Conservation (phyloP, 2,888 invertebrate species). For the Alentia gelatinosa region DNA sequence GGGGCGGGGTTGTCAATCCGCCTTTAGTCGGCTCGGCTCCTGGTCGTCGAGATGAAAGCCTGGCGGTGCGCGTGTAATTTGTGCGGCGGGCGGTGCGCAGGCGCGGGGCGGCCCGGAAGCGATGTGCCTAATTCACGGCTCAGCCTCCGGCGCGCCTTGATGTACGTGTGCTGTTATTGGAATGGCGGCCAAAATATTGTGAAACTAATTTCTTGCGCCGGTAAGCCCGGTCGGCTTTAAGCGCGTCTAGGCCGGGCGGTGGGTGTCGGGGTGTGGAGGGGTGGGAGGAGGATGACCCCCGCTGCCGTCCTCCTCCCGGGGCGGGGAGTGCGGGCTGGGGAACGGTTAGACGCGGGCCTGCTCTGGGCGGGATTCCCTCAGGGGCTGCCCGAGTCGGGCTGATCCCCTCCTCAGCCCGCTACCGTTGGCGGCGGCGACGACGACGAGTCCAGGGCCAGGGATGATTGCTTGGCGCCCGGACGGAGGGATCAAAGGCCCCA, state of each 20-base stretch:
- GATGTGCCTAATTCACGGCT: constrained; percentile 45
- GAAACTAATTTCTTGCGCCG: constrained; percentile 50
- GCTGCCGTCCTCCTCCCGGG: background rate
- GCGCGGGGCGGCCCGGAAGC: background rate
- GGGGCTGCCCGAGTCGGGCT: background rate
- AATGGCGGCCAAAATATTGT: constrained; percentile 53
- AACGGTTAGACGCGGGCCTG: background rate
- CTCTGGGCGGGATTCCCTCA: background rate
- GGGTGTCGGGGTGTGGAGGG: background rate
- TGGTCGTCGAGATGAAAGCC: constrained; percentile 25
- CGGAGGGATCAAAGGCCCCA: constrained; percentile 26
- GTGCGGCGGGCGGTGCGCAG: background rate
- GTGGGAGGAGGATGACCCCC: background rate
- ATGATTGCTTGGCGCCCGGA: background rate
- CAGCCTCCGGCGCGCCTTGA: constrained; percentile 2
- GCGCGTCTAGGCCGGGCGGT: background rate
- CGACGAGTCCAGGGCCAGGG: too few species aligned
- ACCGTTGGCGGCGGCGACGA: too few species aligned
- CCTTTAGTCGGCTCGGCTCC: background rate
- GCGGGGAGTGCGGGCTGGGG: background rate
- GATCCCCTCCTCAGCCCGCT: background rate
- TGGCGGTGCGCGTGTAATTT: background rate
- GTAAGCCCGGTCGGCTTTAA: constrained; percentile 38
- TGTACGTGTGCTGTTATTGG: constrained; percentile 51
- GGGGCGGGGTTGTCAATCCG: background rate